A percentile compares a stretch with the other conserved stretches of the same genome.
Conservation (phyloP, 2,797 vertebrate species). For the Sebastes variabilis region DNA sequence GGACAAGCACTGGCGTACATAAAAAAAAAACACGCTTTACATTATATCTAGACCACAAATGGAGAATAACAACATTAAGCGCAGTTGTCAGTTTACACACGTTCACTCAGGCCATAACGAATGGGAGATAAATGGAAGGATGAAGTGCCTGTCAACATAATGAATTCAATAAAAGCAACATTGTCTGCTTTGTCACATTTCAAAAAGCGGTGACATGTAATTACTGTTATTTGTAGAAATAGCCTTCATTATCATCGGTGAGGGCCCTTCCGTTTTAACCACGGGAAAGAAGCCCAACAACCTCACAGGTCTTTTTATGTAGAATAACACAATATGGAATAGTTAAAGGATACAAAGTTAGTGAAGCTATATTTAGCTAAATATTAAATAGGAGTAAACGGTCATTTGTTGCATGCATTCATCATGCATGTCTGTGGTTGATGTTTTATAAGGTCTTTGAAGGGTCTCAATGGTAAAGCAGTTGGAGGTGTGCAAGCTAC, state of each 20-base stretch:
- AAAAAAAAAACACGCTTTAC: background rate
- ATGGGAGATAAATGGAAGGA: conserved; percentile 72
- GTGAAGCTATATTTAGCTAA: background rate
- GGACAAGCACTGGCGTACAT: background rate
- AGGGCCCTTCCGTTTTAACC: conserved; percentile 52
- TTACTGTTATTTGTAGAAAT: conserved; percentile 82
- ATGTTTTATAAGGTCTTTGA: background rate
- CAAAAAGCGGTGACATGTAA: conserved; percentile 78
- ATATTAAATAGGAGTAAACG: background rate
- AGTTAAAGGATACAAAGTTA: background rate
- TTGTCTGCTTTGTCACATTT: conserved; percentile 83
- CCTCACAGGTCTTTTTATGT: background rate
- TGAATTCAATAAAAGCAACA: conserved; percentile 83
- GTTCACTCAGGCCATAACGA: conserved; percentile 56
- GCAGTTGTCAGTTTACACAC: conserved; percentile 63
- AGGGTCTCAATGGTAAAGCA: background rate
- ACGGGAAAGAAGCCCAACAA: conserved; percentile 38
- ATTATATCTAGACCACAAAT: conserved; percentile 12
- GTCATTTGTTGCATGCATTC: background rate
- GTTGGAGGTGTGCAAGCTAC: background rate
- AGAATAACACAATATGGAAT: background rate
- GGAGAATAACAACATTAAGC: conserved; percentile 41
- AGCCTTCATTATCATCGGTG: conserved; percentile 73
- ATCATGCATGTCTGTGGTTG: background rate
- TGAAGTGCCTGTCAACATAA: conserved; percentile 75